Evolutionary conservation across 2,888 invertebrate genomes (phyloP).

Genomic region (Rhagonycha lutea): DNA sequence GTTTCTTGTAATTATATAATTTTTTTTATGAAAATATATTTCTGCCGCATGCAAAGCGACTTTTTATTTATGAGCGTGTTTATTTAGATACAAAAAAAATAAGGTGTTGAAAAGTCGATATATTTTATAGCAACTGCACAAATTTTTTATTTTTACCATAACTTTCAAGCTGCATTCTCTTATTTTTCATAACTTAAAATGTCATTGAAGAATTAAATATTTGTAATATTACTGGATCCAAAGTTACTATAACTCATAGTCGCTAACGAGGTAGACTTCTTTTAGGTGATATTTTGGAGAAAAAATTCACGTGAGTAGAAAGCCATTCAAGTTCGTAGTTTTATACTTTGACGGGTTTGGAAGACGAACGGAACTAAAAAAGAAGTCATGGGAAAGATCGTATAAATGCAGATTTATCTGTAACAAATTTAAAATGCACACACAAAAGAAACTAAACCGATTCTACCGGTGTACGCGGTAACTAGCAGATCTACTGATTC

Average conservation of each 20-base stretch:
- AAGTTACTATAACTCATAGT: conserved; percentile 43
- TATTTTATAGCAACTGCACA: conserved; percentile 32
- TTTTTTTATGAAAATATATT: background rate
- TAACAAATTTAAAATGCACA: conserved; percentile 29
- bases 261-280: conserved; percentile 42
- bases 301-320: background rate
- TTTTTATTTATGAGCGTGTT: conserved; percentile 23
- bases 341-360: background rate
- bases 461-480: conserved; percentile 40
- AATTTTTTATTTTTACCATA: conserved; percentile 26
- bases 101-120: conserved; percentile 34
- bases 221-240: conserved; percentile 47
- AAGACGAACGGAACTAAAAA: conserved; percentile 7
- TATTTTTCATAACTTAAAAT: conserved; percentile 48
- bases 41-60: background rate
- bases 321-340: background rate
- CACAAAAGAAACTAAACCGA: conserved; percentile 30
- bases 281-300: conserved; percentile 14
- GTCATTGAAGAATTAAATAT: conserved; percentile 50
- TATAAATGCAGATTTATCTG: conserved; percentile 28
- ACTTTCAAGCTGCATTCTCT: conserved; percentile 25
- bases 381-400: conserved; percentile 17
- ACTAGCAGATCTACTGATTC: conserved; percentile 46
- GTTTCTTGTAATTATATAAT: background rate
- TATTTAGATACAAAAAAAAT: conserved; percentile 22